Evolutionary conservation across 2,113 vertebrate genomes (phyloP).

Genomic region (Butastur rufipennis): DNA sequence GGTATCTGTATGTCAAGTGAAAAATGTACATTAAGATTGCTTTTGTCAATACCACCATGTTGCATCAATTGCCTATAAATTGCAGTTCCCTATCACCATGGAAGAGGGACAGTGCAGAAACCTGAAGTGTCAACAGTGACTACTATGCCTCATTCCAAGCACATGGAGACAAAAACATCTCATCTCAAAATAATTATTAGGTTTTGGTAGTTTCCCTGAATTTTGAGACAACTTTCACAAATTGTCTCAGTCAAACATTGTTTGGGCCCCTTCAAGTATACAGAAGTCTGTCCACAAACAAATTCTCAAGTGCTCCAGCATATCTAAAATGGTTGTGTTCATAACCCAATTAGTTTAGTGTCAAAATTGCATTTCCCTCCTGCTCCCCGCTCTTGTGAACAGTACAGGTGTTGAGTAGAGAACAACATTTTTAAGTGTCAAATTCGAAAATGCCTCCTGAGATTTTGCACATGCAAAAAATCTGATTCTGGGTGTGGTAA

Average conservation of each 20-base stretch:
- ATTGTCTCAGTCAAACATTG: background rate
- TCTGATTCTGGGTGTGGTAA: background rate
- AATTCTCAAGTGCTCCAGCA: background rate
- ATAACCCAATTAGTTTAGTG: background rate
- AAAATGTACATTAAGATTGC: background rate
- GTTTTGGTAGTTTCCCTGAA: background rate
- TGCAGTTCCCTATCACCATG: background rate
- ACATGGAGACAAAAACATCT: background rate
- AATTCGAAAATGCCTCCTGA: background rate
- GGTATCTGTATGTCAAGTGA: background rate
- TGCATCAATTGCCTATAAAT: background rate
- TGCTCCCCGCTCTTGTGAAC: rapidly evolving
- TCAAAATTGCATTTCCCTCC: background rate
- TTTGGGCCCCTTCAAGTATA: background rate
- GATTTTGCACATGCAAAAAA: background rate
- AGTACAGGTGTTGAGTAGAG: background rate
- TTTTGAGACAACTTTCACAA: background rate
- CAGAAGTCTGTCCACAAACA: background rate
- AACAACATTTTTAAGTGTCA: background rate
- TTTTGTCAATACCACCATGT: background rate
- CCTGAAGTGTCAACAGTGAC: background rate
- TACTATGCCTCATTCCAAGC: background rate
- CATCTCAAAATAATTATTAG: background rate
- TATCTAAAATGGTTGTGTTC: background rate
- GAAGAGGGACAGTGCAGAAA: background rate